phyloP scores from a whole-genome alignment of 2,888 invertebrate genomes.

The Tetragonula carbonaria region DNA sequence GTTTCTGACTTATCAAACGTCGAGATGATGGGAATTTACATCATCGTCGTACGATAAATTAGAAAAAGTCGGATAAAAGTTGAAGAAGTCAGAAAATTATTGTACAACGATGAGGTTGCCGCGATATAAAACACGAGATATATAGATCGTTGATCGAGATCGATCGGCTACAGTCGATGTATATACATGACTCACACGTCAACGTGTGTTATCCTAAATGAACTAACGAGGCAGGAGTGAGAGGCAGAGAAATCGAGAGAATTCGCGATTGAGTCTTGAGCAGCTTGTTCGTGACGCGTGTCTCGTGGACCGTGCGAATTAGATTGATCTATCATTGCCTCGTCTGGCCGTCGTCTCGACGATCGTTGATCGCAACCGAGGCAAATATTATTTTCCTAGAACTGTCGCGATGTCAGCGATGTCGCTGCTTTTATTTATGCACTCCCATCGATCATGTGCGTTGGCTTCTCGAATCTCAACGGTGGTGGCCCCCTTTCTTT shows the following conservation, averaged over 20 bases:
- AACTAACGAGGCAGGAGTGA: neutral
- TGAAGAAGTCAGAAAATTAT: neutral
- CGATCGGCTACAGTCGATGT: neutral
- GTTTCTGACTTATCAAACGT: slow-evolving; percentile 38
- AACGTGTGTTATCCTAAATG: neutral
- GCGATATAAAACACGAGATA: neutral
- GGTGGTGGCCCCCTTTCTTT: neutral
- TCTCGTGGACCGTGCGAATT: slow-evolving; percentile 80
- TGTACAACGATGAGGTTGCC: neutral
- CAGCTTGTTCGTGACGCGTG: slow-evolving; percentile 60
- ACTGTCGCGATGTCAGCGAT: slow-evolving; percentile 62
- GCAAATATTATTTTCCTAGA: slow-evolving; percentile 80
- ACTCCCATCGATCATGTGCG: slow-evolving; percentile 23
- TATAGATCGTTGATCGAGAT: slow-evolving; percentile 5
- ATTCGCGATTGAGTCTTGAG: slow-evolving; percentile 6
- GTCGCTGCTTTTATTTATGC: slow-evolving; percentile 55
- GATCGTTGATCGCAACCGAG: slow-evolving; percentile 79
- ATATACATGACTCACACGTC: too few species aligned
- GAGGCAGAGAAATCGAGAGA: slow-evolving; percentile 12
- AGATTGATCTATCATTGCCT: slow-evolving; percentile 83
- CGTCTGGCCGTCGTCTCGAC: slow-evolving; percentile 83
- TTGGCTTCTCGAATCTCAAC: neutral
- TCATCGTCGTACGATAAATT: neutral
- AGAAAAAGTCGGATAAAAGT: neutral
- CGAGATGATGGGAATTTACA: neutral